Percentiles rank a stretch among this genome's conserved stretches.
Evolutionary conservation across 2,797 vertebrate genomes (phyloP).

Genomic region (Clarias laeviceps): DNA sequence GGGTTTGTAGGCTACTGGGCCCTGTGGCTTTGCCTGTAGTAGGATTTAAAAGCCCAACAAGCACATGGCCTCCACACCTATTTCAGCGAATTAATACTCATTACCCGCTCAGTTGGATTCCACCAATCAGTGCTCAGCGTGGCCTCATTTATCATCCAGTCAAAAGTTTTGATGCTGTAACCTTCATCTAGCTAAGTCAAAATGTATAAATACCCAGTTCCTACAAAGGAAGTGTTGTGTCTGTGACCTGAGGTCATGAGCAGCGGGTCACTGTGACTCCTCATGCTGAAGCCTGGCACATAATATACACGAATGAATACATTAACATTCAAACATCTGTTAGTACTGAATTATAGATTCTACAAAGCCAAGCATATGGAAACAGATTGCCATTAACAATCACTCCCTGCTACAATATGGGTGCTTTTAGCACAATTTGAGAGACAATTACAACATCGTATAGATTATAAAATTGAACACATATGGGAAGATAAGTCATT

Average conservation of each 20-base stretch:
- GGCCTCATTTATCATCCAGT: slow-evolving; percentile 20
- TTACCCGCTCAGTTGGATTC: slow-evolving; percentile 28
- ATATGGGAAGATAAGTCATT: background rate
- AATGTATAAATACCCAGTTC: background rate
- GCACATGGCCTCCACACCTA: slow-evolving; percentile 58
- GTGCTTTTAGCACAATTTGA: slow-evolving; percentile 38
- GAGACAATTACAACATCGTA: slow-evolving; percentile 10
- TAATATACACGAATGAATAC: slow-evolving; percentile 74
- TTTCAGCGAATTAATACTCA: slow-evolving; percentile 59
- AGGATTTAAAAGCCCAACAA: slow-evolving; percentile 43
- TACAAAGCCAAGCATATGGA: slow-evolving; percentile 76
- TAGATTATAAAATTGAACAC: background rate
- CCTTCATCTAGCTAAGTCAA: slow-evolving; percentile 4
- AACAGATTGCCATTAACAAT: slow-evolving; percentile 73
- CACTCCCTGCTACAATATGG: slow-evolving; percentile 69
- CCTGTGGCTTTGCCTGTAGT: slow-evolving; percentile 43
- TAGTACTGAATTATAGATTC: slow-evolving; percentile 82
- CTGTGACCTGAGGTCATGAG: slow-evolving; percentile 25
- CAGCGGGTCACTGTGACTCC: slow-evolving; percentile 42
- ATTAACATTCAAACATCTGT: slow-evolving; percentile 79
- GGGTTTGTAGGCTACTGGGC: slow-evolving; percentile 61
- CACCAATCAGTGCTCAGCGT: slow-evolving; percentile 24
- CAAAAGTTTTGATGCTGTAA: slow-evolving; percentile 24
- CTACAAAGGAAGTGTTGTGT: background rate
- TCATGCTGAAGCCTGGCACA: slow-evolving; percentile 42